phyloP scores from a whole-genome alignment of 2,888 invertebrate genomes.

The Lithophane ornitopus region DNA sequence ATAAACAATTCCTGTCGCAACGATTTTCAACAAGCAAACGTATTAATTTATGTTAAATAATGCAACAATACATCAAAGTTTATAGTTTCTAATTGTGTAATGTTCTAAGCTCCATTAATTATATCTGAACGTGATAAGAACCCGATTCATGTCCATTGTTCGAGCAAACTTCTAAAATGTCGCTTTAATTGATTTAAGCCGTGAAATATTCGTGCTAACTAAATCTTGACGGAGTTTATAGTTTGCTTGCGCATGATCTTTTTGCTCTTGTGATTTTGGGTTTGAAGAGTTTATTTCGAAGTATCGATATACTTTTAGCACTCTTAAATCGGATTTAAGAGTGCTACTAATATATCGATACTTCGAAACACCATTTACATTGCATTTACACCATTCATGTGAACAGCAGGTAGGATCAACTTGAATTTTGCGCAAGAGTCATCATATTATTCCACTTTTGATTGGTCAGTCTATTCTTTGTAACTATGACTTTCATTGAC shows the following conservation, averaged over 20 bases:
- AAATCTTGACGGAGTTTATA: slow-evolving; percentile 47
- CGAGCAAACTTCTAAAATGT: slow-evolving; percentile 71
- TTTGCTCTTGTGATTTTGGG: neutral
- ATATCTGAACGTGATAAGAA: slow-evolving; percentile 74
- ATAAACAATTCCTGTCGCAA: slow-evolving; percentile 63
- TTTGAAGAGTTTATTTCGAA: neutral
- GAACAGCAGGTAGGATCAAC: neutral
- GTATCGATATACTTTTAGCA: neutral
- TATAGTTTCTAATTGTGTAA: slow-evolving; percentile 73
- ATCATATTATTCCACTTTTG: neutral
- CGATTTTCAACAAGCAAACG: slow-evolving; percentile 60
- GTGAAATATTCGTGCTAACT: slow-evolving; percentile 58
- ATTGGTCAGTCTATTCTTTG: neutral
- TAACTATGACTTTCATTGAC: no score
- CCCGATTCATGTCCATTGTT: slow-evolving; percentile 75
- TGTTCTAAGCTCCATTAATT: slow-evolving; percentile 74
- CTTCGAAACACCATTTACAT: no score
- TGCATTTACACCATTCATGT: no score
- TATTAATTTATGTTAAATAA: slow-evolving; percentile 68
- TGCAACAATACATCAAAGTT: slow-evolving; percentile 65
- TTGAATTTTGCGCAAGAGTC: neutral
- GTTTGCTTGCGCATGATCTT: slow-evolving; percentile 22
- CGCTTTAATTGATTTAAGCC: slow-evolving; percentile 74
- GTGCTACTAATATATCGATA: no score
- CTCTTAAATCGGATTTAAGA: neutral